These are phyloP conservation scores for Eumeta japonica DNA, from an alignment of 1,140 invertebrate genomes.

Conservation along the genomic window DNA sequence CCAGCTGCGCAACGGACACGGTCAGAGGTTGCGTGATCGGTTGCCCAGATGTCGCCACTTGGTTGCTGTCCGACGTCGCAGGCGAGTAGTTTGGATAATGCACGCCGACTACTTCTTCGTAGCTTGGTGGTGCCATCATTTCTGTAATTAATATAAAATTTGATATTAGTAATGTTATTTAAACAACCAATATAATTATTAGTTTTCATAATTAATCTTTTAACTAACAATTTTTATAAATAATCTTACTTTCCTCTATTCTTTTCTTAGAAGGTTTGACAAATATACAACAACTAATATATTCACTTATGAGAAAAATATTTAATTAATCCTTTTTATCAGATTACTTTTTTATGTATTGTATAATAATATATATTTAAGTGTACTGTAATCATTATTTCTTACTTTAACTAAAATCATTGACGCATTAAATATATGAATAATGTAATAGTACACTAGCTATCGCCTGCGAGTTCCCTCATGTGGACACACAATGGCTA, in stretches of 20 bases:
- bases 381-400: too few species aligned
- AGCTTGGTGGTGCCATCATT: slow-evolving; percentile 43
- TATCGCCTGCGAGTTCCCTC: too few species aligned
- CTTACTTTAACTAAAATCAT: too few species aligned
- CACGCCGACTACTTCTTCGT: slow-evolving; percentile 43
- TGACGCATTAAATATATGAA: too few species aligned
- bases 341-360: too few species aligned
- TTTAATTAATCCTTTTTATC: too few species aligned
- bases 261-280: too few species aligned
- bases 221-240: background rate
- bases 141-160: slow-evolving; percentile 30
- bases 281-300: too few species aligned
- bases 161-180: slow-evolving; percentile 9
- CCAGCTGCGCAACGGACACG: slow-evolving; percentile 26
- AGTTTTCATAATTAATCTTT: slow-evolving; percentile 3
- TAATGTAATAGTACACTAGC: too few species aligned
- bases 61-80: background rate
- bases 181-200: slow-evolving; percentile 13
- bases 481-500: too few species aligned
- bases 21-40: slow-evolving; percentile 40
- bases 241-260: slow-evolving; percentile 1
- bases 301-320: too few species aligned
- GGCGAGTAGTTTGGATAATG: slow-evolving; percentile 32
- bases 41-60: slow-evolving; percentile 16
- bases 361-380: too few species aligned